Conservation (phyloP, 2,888 invertebrate genomes). For the Hydroisotoma schaefferi region DNA sequence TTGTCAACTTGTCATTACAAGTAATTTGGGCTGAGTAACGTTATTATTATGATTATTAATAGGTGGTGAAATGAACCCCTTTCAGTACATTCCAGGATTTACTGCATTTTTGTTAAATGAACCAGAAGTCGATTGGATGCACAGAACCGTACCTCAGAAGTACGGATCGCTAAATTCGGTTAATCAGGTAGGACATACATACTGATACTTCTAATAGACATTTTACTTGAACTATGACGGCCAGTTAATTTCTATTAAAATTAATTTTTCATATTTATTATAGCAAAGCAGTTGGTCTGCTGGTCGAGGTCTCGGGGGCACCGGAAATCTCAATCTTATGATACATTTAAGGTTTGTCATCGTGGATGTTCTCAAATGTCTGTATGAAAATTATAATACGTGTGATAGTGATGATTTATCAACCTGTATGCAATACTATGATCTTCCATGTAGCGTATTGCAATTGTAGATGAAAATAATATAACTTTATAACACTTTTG, state of each 20-base stretch:
- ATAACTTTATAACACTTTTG: no score
- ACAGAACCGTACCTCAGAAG: slow-evolving; percentile 26
- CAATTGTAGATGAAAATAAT: no score
- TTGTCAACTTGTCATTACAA: background rate
- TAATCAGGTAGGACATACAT: slow-evolving; percentile 21
- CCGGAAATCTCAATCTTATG: slow-evolving; percentile 26
- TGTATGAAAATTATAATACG: no score
- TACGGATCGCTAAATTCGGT: slow-evolving; percentile 19
- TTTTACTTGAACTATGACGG: background rate
- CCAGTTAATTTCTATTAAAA: background rate
- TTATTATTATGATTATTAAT: no score
- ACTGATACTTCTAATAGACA: no score
- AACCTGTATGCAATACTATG: no score
- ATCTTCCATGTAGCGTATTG: no score
- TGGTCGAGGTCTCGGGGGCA: slow-evolving; percentile 27
- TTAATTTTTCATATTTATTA: background rate
- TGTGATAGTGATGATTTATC: no score
- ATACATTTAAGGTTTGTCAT: slow-evolving; percentile 26
- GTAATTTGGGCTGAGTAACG: no score
- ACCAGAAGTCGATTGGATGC: slow-evolving; percentile 30
- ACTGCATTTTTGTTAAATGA: slow-evolving; percentile 24
- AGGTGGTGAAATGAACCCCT: slow-evolving; percentile 33
- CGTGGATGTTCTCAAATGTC: no score
- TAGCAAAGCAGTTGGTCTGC: slow-evolving; percentile 22
- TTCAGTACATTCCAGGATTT: slow-evolving; percentile 30